Percentiles rank a stretch among this genome's conserved stretches.
Evolutionary conservation across 2,797 vertebrate genomes (phyloP).

Genomic region (Betta splendens): DNA sequence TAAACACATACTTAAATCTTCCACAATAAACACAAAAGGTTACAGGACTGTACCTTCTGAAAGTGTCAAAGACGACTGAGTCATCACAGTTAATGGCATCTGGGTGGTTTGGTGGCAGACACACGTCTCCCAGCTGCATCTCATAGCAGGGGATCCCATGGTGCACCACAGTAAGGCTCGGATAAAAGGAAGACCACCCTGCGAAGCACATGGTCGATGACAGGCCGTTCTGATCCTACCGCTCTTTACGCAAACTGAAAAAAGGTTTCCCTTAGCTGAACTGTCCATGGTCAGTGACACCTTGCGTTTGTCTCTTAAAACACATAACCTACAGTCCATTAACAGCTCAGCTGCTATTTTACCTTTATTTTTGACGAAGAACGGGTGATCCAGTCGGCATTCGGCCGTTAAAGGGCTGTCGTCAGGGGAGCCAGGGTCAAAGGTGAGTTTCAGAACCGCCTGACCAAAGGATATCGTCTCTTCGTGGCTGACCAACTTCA

Average conservation of each 20-base stretch:
- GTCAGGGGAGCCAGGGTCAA: conserved; percentile 93
- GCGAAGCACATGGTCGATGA: conserved; percentile 36
- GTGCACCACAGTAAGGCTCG: conserved; percentile 98
- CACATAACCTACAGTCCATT: background rate
- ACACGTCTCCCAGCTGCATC: conserved; percentile 94
- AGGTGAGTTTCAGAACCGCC: conserved; percentile 94
- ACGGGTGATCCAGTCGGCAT: conserved; percentile 96
- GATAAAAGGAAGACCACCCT: conserved; percentile 99
- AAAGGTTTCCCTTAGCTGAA: conserved; percentile 7
- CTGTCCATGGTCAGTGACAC: conserved; percentile 5
- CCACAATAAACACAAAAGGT: background rate
- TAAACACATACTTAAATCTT: background rate
- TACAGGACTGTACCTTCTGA: conserved; percentile 88
- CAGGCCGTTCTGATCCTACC: conserved; percentile 9
- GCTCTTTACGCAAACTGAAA: background rate
- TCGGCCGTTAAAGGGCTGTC: conserved; percentile 91
- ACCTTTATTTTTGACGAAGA: conserved; percentile 99
- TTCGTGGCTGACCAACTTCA: conserved; percentile 93
- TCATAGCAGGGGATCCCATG: conserved; percentile 99
- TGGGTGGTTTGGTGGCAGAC: conserved; percentile 97
- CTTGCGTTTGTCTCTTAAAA: conserved; percentile 1
- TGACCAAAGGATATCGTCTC: conserved; percentile 94
- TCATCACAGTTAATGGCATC: conserved; percentile 99
- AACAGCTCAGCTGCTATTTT: conserved; percentile 27
- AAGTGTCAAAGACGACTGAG: conserved; percentile 99